Evolutionary conservation across 2,888 invertebrate species (phyloP), one percentile per base, ranked within the genome.

Genomic region (Metalampra italica): DNA sequence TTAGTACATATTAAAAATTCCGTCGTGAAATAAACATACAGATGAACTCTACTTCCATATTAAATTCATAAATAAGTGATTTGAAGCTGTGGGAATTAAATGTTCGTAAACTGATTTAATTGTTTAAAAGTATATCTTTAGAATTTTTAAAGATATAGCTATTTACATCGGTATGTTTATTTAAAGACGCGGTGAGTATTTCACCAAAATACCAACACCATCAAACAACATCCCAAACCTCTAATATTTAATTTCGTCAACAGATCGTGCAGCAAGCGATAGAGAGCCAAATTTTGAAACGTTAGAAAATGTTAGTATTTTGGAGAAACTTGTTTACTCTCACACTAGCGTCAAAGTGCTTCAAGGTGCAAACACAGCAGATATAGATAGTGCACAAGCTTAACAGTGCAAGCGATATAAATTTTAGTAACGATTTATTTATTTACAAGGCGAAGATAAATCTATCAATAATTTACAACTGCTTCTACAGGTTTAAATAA

Each of bases 141-240:
- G 5, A 5, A 22, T 2, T 22, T 22, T 22, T 22, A 22, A 22
- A 5, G 5, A 22, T 22, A 22, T 22, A n/a, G n/a, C 22, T 7
- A 34, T 34, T 11, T 7, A 14, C 13, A 47, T 59, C 52, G 44
- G 75, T 82, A 88, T 82, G 85, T 84, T 85, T 79, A 84, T 66
- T 54, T 59, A 74, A 68, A 49, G 55, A 55, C 57, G 71, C 66
- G 69, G 71, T 75, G 76, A 73, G 61, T 62, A 77, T 79, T 87
- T 72, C 87, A 83, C 88, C 89, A 88, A 89, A 89, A 89, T 89
- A 89, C 89, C 88, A 89, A 89, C 89, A 89, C 89, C 89, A 76
- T 81, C 75, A 78, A n/a, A 78, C 62, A 64, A 61, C 55, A 63
- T 71, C 70, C 77, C 75, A 70, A 64, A 68, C 13, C 13, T 68